Base-by-base conservation (phyloP, 2,113 vertebrate genomes). In the Boulengeromyrus knoepffleri region DNA sequence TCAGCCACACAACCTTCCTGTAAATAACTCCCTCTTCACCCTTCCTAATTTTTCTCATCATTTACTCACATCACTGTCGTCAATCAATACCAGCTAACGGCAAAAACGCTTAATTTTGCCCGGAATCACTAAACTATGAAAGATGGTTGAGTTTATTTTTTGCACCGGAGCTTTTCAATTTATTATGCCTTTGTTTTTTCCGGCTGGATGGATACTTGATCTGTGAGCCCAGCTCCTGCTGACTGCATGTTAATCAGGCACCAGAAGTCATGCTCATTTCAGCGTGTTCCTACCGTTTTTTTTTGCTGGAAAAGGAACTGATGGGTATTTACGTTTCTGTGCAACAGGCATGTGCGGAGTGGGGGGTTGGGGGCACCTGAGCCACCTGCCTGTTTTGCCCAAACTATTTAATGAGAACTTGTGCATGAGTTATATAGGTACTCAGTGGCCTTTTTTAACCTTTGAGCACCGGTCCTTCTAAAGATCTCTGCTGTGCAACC, bases 21-120 rank as follows among this genome's bases (percentile, higher is more conserved):
- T 87, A 87, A 90, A 90, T 90, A 87, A 88, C 56, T 24, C 84
- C 47, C 84, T 53, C 27, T 49, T 87, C 58, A 39, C 31, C 84
- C 58, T 53, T 47, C 49, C 85, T 90, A 52, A 77, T 88, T 88
- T 88, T 77, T 90, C 46, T 90, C 85, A 90, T 90, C 66, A 56
- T 88, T 87, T 66, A 66, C 19, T 50, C 49, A 47, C 49, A 87
- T 86, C 85, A 47, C 58, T 17, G 58, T 77, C 89, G 62, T 90
- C 84, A 88, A 58, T 90, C 90, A 88, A 56, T 62, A 88, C 85
- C 50, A 53, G 83, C 58, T 85, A 62, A 89, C 80, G 77, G 50
- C 77, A 89, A 53, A 58, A 85, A 58, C 62, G 52, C 89, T 66
- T 85, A 49, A 90, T 90, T 90, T 90, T 53, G 27, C 45, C 52